A percentile compares a stretch with the other conserved stretches of the same genome.
phyloP scores from a whole-genome alignment of 2,113 vertebrate genomes.

The Scortum barcoo region DNA sequence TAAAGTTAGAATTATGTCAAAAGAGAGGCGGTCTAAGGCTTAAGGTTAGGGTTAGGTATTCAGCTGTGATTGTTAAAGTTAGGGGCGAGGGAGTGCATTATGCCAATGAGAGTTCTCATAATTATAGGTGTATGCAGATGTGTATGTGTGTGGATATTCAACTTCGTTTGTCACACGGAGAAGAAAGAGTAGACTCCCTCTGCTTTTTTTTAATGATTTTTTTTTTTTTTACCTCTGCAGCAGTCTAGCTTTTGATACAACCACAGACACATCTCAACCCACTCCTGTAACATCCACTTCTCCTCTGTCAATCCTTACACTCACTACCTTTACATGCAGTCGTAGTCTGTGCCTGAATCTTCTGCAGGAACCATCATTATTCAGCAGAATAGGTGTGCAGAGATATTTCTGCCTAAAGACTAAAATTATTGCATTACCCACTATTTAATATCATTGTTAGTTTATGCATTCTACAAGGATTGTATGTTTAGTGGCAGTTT shows the following conservation, averaged over 20 bases:
- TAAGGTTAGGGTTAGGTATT: neutral
- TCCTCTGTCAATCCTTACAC: neutral
- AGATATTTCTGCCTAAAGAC: neutral
- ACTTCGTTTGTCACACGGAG: neutral
- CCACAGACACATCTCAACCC: neutral
- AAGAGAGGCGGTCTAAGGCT: too few species aligned
- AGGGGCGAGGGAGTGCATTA: neutral
- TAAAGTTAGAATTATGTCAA: too few species aligned
- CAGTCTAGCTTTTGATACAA: neutral
- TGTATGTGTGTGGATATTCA: neutral
- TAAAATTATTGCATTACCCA: neutral
- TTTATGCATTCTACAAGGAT: neutral
- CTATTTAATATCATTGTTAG: neutral
- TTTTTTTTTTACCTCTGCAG: neutral
- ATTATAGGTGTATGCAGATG: neutral
- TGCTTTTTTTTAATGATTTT: neutral
- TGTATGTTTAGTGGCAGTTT: neutral
- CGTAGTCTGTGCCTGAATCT: neutral
- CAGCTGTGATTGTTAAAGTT: neutral
- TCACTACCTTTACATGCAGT: neutral
- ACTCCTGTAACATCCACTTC: neutral
- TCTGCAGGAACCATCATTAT: neutral
- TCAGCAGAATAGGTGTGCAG: neutral
- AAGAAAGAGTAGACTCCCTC: neutral
- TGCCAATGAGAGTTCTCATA: neutral